phyloP scores from a whole-genome alignment of 2,888 invertebrate genomes.

The Plemyria rubiginata region DNA sequence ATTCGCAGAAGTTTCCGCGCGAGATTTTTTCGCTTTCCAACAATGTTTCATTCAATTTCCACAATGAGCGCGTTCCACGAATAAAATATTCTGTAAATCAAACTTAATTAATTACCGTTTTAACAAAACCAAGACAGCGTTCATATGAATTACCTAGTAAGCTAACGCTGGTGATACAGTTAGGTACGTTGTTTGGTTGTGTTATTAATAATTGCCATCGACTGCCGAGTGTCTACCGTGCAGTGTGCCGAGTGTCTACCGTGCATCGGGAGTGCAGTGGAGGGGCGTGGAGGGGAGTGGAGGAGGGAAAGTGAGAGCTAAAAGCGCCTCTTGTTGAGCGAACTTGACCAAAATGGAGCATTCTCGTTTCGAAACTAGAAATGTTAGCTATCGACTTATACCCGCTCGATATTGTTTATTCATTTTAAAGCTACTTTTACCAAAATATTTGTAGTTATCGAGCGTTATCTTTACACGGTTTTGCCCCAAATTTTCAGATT shows the following conservation, averaged over 20 bases:
- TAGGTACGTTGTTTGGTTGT: no score
- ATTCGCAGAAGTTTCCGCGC: constrained; percentile 15
- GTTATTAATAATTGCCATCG: no score
- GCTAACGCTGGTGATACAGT: no score
- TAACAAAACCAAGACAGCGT: no score
- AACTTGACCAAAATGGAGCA: constrained; percentile 15
- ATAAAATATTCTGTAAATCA: not conserved
- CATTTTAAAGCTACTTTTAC: no score
- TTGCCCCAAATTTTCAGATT: no score
- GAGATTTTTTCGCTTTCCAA: constrained; percentile 11
- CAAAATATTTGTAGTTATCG: no score
- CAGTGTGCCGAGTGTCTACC: no score
- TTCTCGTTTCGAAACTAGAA: constrained; percentile 8
- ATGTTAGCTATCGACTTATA: constrained; percentile 10
- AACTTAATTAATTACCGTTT: not conserved
- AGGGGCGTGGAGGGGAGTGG: not conserved
- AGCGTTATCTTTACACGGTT: no score
- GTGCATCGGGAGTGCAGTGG: not conserved
- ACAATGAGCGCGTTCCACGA: not conserved
- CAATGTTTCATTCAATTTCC: constrained; percentile 1
- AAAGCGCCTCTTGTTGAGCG: not conserved
- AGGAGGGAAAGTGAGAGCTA: not conserved
- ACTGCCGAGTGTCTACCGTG: no score
- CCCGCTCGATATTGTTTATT: not conserved
- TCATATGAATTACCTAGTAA: no score